Percentiles rank a stretch among this genome's conserved stretches.
Evolutionary conservation across 1,140 invertebrate species (phyloP).

Genomic region (Drosophila nigrodunni): DNA sequence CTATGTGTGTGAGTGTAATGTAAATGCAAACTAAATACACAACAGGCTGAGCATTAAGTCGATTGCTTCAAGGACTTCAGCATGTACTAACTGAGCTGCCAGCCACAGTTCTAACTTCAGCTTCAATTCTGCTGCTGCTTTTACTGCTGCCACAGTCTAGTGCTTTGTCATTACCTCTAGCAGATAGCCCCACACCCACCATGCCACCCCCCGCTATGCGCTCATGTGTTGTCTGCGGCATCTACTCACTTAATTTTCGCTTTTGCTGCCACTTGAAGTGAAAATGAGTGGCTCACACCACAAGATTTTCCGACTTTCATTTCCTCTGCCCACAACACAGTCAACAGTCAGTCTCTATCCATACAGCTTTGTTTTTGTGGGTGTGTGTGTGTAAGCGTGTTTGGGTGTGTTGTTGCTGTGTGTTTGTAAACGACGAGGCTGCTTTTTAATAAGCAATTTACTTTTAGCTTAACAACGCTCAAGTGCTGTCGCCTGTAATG

Average conservation of each 20-base stretch:
- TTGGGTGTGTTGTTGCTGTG: background rate
- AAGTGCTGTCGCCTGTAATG: constrained; percentile 67
- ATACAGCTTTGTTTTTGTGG: background rate
- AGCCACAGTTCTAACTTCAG: constrained; percentile 17
- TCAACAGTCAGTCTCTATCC: constrained; percentile 4
- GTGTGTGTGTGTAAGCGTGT: constrained; percentile 27
- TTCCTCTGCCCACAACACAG: background rate
- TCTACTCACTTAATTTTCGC: constrained; percentile 57
- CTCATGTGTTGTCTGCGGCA: constrained; percentile 58
- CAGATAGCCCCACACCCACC: constrained; percentile 1
- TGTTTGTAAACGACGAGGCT: constrained; percentile 43
- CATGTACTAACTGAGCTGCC: constrained; percentile 30
- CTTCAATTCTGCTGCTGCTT: background rate
- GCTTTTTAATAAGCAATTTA: constrained; percentile 83
- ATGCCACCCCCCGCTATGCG: constrained; percentile 2
- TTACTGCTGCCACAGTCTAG: constrained; percentile 19
- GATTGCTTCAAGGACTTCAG: constrained; percentile 77
- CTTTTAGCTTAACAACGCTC: constrained; percentile 76
- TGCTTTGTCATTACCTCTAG: constrained; percentile 67
- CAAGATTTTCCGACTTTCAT: background rate
- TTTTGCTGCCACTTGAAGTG: constrained; percentile 71
- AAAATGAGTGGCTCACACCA: constrained; percentile 70
- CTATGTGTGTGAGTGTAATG: constrained; percentile 51
- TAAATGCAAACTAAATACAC: constrained; percentile 82
- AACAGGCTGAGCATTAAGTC: constrained; percentile 78